phyloP scores from a whole-genome alignment of 2,888 invertebrate species.

The Cosmorhoe ocellata region DNA sequence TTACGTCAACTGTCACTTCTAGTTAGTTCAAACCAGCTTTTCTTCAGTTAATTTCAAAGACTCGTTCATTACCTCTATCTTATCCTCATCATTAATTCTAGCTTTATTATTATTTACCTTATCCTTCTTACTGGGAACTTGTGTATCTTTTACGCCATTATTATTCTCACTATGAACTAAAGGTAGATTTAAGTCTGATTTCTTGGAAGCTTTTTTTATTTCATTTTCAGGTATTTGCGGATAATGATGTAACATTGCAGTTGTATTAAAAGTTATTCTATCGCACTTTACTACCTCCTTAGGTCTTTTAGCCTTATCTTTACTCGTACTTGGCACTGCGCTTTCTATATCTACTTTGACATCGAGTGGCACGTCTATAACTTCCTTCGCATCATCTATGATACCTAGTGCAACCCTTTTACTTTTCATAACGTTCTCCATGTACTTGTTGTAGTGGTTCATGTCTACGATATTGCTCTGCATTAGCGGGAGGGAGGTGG shows the following conservation, averaged over 20 bases:
- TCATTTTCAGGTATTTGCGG: slow-evolving; percentile 63
- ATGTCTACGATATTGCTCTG: slow-evolving; percentile 74
- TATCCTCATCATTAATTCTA: slow-evolving; percentile 46
- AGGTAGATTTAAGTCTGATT: slow-evolving; percentile 58
- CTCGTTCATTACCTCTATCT: slow-evolving; percentile 54
- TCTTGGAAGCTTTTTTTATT: slow-evolving; percentile 46
- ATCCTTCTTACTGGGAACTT: slow-evolving; percentile 44
- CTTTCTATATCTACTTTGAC: slow-evolving; percentile 50
- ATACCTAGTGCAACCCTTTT: slow-evolving; percentile 68
- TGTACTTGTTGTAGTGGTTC: slow-evolving; percentile 71
- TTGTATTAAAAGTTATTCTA: slow-evolving; percentile 75
- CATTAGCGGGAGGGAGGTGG: slow-evolving; percentile 73
- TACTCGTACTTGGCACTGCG: slow-evolving; percentile 65
- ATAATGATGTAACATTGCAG: slow-evolving; percentile 74
- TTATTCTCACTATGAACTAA: slow-evolving; percentile 57
- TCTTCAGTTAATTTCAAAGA: slow-evolving; percentile 74
- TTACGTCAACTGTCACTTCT: background rate
- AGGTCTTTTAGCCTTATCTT: slow-evolving; percentile 52
- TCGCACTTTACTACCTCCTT: slow-evolving; percentile 70
- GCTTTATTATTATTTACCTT: slow-evolving; percentile 65
- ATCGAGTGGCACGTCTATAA: slow-evolving; percentile 50
- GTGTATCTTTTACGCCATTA: slow-evolving; percentile 46
- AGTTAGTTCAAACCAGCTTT: slow-evolving; percentile 75
- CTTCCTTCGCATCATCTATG: slow-evolving; percentile 67
- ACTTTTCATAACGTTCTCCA: slow-evolving; percentile 70